Base-by-base conservation (phyloP, 2,888 invertebrate species). In the Nemoura dubitans region DNA sequence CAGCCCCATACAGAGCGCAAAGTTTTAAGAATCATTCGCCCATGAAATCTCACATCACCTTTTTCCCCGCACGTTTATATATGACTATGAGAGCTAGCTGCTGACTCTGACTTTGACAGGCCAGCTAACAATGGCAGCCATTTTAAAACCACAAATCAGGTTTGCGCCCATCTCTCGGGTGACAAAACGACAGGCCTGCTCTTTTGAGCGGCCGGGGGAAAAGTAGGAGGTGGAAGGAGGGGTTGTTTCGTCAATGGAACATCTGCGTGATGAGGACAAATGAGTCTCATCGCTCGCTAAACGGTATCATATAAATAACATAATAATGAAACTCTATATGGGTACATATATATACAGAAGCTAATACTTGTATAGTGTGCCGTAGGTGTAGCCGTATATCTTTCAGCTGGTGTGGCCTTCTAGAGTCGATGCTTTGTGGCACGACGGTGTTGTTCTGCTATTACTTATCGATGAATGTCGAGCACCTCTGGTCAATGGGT, bases 61-160 rank as follows among this genome's bases (percentile, higher is more conserved):
- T 59, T 59, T 59, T 59, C 21, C 14, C 14, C 59, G 59, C 59
- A 59, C 36, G 36, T 36, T 10, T 36, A 36, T 36, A 36, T 3
- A 36, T n/a, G n/a, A n/a, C n/a, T n/a, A n/a, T n/a, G 36, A 36
- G 36, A 36, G 36, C 3, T 3, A 36, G 36, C 3, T n/a, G 10
- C 36, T 36, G 59, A 59, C 59, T 59, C 2, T 21, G 59, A 59
- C 59, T 59, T 21, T 59, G 59, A 59, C 59, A 59, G 59, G 16
- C 16, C n/a, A 10, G 29, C 36, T 10, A 27, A 86, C 80, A 86
- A 81, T 30, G 29, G 42, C 27, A 42, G 36, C 43, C 78, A 86
- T 77, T 86, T 86, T 87, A 87, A 87, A 87, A 87, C 87, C 87
- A 87, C 87, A 87, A 87, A 87, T 87, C 87, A 87, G 86, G 85